Evolutionary conservation across 2,888 invertebrate species (phyloP), one percentile per base, ranked within the genome.

Genomic region (Agrochola circellaris): DNA sequence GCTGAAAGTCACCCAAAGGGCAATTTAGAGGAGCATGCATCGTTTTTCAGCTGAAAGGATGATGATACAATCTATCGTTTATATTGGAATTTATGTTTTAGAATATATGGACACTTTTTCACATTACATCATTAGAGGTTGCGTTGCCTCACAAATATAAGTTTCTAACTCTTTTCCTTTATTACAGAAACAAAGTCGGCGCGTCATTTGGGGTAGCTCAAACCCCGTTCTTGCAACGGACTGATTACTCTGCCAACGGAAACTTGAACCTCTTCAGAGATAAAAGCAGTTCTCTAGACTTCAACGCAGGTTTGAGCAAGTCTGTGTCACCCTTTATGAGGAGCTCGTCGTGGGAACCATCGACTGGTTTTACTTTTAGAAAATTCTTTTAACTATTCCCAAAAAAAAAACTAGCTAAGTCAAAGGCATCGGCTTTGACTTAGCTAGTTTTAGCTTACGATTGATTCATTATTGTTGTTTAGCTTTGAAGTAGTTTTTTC

Each of bases 191-290:
- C 78, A 90, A 87, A 84, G 75, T 92, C 0, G 92, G 93, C 3
- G 93, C 87, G 0, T 92, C 92, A 0, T 66, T 91, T 2, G 89
- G 87, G 17, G 82, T 85, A 0, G 89, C 91, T 0, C 92, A 88
- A 51, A 93, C 93, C 0, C 91, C 91, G 7, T 73, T 91, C 9
- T 75, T 93, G 38, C 83, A 93, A 68, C 85, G 90, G 58, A 93
- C 92, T 0, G 93, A 93, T 77, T 91, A 91, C 83, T 92, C 92
- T 1, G 91, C 91, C 0, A 88, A 60, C 26, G 93, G 93, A 1
- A 93, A 93, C 60, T 75, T 93, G 65, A 93, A 93, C 83, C 73
- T 93, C 45, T 92, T 91, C 84, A 89, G 84, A 3, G 74, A 70
- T 9, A 88, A 82, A 0, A 69, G 81, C 54, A 84, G 86, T 0